A percentile compares a stretch with the other conserved stretches of the same genome.
Evolutionary conservation across 1,140 invertebrate genomes (phyloP).

Genomic region (Lineus longissimus): DNA sequence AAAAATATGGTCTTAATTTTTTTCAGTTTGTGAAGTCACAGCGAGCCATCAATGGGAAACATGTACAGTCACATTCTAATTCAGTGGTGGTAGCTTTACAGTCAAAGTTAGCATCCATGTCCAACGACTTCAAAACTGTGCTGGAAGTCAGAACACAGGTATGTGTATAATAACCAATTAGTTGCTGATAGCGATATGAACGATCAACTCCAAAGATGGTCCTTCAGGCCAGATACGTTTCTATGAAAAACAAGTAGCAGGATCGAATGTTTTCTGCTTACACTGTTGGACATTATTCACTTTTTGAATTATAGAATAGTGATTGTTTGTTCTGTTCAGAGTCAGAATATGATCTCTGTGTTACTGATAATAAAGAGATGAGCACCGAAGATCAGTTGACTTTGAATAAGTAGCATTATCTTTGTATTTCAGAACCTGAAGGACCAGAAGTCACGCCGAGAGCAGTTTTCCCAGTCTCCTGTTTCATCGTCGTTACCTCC

Average conservation of each 20-base stretch:
- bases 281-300: no score
- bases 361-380: neutral
- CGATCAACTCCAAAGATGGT: no score
- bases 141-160: slow-evolving; percentile 84
- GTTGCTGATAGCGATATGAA: no score
- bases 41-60: slow-evolving; percentile 62
- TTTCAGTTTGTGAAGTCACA: slow-evolving; percentile 51
- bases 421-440: slow-evolving; percentile 76
- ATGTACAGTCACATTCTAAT: slow-evolving; percentile 91
- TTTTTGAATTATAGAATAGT: no score
- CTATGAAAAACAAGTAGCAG: no score
- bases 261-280: no score
- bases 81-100: slow-evolving; percentile 77
- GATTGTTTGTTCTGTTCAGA: no score
- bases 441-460: slow-evolving; percentile 86
- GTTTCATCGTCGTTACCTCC: slow-evolving; percentile 69
- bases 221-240: no score
- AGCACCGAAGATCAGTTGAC: neutral
- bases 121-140: slow-evolving; percentile 92
- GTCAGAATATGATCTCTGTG: no score
- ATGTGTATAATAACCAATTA: no score
- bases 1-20: neutral
- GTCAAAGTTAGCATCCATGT: slow-evolving; percentile 93
- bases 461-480: slow-evolving; percentile 80
- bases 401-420: neutral